Percentiles rank a stretch among this genome's conserved stretches.
Conservation (phyloP, 1,140 invertebrate species). For the Apis mellifera region Amel_HAv3.1 CM009939.2:10432001-10432500, state of each 20-base stretch:
- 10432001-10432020: too few relatives aligned
- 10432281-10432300: constrained; percentile 3
- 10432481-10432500: too few relatives aligned
- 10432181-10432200: constrained; percentile 44
- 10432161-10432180: constrained; percentile 58
- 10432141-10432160: constrained; percentile 58
- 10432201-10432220: constrained; percentile 42
- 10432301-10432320: not conserved
- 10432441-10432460: not conserved
- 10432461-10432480: too few relatives aligned
- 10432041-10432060: not conserved
- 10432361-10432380: too few relatives aligned
- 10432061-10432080: not conserved
- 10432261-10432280: constrained; percentile 15
- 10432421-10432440: not conserved
- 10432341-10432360: not conserved
- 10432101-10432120: constrained; percentile 1
- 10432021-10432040: too few relatives aligned
- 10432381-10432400: too few relatives aligned
- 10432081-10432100: not conserved
- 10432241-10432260: constrained; percentile 41
- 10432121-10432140: constrained; percentile 50
- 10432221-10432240: constrained; percentile 40
- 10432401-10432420: too few relatives aligned
- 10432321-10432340: not conserved